These are phyloP conservation scores for Agrochola macilenta DNA, from an alignment of 2,888 invertebrate genomes.

Conservation along the genomic window DNA sequence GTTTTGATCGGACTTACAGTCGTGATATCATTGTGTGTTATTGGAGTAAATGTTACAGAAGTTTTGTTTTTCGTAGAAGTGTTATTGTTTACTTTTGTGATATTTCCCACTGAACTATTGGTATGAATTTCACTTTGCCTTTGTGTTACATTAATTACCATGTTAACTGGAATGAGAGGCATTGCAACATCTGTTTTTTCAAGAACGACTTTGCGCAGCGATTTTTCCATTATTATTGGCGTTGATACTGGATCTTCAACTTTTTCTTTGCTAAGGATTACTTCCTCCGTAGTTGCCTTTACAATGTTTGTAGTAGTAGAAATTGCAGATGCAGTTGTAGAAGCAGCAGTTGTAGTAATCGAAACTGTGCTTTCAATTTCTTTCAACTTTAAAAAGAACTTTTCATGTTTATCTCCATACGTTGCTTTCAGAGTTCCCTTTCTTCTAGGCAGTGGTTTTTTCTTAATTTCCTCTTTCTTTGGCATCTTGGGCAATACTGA, in stretches of 20 bases:
- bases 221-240: slow-evolving; percentile 9
- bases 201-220: slow-evolving; percentile 34
- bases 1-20: slow-evolving; percentile 28
- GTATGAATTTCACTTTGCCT: slow-evolving; percentile 1
- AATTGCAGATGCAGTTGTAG: not conserved
- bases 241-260: slow-evolving; percentile 1
- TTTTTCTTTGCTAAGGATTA: slow-evolving; percentile 20
- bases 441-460: slow-evolving; percentile 83
- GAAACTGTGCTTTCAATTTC: slow-evolving; percentile 41
- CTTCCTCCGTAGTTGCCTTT: slow-evolving; percentile 10
- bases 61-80: slow-evolving; percentile 21
- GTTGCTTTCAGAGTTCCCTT: slow-evolving; percentile 89
- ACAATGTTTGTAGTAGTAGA: not conserved
- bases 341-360: not conserved
- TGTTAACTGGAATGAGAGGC: slow-evolving; percentile 18
- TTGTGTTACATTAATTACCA: slow-evolving; percentile 10
- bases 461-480: slow-evolving; percentile 82
- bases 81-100: slow-evolving; percentile 8
- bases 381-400: slow-evolving; percentile 77
- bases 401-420: slow-evolving; percentile 87
- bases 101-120: slow-evolving; percentile 19
- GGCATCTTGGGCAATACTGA: slow-evolving; percentile 69
- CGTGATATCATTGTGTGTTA: slow-evolving; percentile 34
- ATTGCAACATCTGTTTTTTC: slow-evolving; percentile 24
- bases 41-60: not conserved